Evolutionary conservation across 1,140 invertebrate species (phyloP).

Genomic region (Saccostrea glomerata): DNA sequence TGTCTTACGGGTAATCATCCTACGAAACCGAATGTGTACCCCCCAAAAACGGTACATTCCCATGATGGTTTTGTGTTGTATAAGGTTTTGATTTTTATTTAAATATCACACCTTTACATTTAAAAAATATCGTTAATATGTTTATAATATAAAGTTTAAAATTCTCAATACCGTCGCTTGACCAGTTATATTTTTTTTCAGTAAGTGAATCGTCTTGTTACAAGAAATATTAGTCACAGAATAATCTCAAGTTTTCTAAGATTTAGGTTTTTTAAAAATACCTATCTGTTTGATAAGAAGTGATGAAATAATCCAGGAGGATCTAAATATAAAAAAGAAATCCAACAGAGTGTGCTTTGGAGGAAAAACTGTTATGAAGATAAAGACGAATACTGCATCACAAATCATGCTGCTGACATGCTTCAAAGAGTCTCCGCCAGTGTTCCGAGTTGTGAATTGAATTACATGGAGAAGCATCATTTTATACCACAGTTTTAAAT

Average conservation of each 20-base stretch:
- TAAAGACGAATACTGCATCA: neutral
- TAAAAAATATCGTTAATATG: no score
- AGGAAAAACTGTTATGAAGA: neutral
- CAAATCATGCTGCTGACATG: neutral
- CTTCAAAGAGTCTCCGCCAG: neutral
- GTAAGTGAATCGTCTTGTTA: neutral
- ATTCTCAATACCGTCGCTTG: no score
- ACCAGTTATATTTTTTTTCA: no score
- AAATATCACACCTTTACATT: no score
- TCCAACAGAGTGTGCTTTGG: neutral
- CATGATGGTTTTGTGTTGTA: no score
- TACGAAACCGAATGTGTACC: no score
- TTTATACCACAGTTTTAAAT: neutral
- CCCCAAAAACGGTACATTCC: no score
- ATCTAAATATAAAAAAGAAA: neutral
- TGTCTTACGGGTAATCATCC: no score
- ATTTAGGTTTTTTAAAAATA: neutral
- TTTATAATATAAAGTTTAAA: no score
- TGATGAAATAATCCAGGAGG: conserved; percentile 4
- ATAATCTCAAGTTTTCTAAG: neutral
- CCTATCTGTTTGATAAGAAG: neutral
- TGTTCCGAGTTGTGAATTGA: neutral
- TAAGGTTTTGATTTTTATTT: no score
- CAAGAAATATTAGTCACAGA: neutral
- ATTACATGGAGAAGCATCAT: neutral